These are phyloP conservation scores for Petrophora chlorosata DNA, from an alignment of 2,888 invertebrate species.

Conservation along the genomic window DNA sequence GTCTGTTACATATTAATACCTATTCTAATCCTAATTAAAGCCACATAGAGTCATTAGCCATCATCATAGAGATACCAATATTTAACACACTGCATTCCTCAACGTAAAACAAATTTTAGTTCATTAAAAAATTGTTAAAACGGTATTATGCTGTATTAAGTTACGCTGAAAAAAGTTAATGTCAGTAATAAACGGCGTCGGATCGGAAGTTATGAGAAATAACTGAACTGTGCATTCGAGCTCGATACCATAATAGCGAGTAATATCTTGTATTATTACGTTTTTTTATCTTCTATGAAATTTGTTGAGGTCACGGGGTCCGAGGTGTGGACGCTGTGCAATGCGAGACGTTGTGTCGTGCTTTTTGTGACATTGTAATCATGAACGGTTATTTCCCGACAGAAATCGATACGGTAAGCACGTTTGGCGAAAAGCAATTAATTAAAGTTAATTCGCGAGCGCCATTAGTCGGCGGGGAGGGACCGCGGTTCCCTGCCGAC, in stretches of 20 bases:
- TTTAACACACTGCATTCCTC: conserved; percentile 37
- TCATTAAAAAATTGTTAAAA: conserved; percentile 50
- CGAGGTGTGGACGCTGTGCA: conserved; percentile 15
- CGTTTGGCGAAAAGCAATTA: conserved; percentile 61
- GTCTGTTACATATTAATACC: conserved; percentile 16
- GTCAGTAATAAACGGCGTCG: conserved; percentile 46
- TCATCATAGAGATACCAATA: conserved; percentile 18
- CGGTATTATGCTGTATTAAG: conserved; percentile 40
- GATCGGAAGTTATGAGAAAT: conserved; percentile 43
- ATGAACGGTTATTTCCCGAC: not conserved
- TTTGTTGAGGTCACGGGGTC: conserved; percentile 19
- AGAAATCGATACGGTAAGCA: conserved; percentile 28
- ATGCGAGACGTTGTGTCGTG: conserved; percentile 10
- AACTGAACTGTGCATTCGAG: conserved; percentile 42
- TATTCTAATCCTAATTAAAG: conserved; percentile 13
- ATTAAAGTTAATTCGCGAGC: conserved; percentile 70
- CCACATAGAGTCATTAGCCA: conserved; percentile 40
- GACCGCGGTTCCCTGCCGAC: conserved; percentile 41
- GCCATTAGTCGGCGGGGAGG: conserved; percentile 57
- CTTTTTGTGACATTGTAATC: conserved; percentile 2
- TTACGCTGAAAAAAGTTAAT: conserved; percentile 47
- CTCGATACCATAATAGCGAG: conserved; percentile 35
- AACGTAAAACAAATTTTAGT: conserved; percentile 44
- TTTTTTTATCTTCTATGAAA: conserved; percentile 24
- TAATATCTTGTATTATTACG: conserved; percentile 31